Evolutionary conservation across 2,797 vertebrate species (phyloP).

Genomic region (Diceros bicornis): DNA sequence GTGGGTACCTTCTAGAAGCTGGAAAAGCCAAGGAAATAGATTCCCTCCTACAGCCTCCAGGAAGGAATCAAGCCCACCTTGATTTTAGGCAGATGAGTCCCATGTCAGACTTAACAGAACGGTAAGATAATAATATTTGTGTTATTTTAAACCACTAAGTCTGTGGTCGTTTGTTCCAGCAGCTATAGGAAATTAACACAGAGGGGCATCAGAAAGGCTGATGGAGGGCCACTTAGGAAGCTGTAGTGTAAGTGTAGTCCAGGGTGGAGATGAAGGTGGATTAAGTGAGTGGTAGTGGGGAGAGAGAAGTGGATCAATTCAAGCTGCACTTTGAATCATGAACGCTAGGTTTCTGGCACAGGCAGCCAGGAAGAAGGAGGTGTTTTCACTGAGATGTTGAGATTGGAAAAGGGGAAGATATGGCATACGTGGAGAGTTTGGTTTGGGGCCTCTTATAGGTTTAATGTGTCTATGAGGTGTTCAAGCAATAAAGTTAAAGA

Average conservation of each 20-base stretch:
- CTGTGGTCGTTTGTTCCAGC: constrained; percentile 39
- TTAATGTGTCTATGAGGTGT: background rate
- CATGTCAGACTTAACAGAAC: background rate
- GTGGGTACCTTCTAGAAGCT: background rate
- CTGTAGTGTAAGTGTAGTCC: background rate
- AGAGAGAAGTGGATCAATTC: background rate
- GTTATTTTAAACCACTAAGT: background rate
- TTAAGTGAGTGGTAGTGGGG: background rate
- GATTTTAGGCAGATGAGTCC: background rate
- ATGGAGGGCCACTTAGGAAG: background rate
- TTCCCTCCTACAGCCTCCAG: background rate
- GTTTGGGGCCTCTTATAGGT: background rate
- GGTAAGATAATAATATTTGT: background rate
- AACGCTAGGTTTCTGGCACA: background rate
- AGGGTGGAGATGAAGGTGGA: background rate
- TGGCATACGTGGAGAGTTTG: background rate
- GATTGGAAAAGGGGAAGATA: background rate
- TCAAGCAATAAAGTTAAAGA: background rate
- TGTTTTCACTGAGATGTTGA: background rate
- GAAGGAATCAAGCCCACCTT: background rate
- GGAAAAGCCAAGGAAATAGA: background rate
- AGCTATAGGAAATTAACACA: background rate
- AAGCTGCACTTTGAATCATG: background rate
- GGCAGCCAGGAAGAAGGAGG: background rate
- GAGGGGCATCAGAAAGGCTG: background rate